Conservation (phyloP, 2,888 invertebrate species). For the Leptinotarsa rubiginosa region DNA sequence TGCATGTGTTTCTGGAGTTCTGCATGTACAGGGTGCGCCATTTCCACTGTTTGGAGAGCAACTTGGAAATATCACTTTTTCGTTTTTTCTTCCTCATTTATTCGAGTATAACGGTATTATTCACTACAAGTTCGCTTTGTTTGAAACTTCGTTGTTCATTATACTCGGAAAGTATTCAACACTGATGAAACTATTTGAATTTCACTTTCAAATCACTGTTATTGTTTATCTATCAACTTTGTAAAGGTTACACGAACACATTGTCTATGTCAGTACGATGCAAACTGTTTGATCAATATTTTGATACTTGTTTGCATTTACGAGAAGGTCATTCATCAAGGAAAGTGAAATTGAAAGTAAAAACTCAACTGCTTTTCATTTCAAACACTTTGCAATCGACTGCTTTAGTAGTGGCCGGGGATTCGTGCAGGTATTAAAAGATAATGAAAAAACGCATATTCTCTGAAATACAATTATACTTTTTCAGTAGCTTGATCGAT, state of each 20-base stretch:
- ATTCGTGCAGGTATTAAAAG: background rate
- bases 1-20: background rate
- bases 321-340: background rate
- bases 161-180: background rate
- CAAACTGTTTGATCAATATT: conserved; percentile 21
- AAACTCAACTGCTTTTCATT: background rate
- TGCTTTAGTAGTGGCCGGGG: background rate
- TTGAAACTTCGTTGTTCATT: background rate
- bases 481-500: conserved; percentile 4
- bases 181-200: background rate
- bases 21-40: background rate
- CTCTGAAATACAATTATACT: background rate
- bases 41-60: background rate
- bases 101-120: background rate
- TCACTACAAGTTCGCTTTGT: background rate
- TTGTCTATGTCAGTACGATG: conserved; percentile 2
- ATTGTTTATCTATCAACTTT: background rate
- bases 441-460: background rate
- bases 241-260: background rate
- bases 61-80: background rate
- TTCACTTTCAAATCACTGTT: background rate
- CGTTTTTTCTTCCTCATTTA: conserved; percentile 25
- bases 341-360: background rate
- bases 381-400: background rate
- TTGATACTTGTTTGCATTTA: background rate